Evolutionary conservation across 2,888 invertebrate species (phyloP), one percentile per base, ranked within the genome.

Genomic region (Fabriciana adippe): DNA sequence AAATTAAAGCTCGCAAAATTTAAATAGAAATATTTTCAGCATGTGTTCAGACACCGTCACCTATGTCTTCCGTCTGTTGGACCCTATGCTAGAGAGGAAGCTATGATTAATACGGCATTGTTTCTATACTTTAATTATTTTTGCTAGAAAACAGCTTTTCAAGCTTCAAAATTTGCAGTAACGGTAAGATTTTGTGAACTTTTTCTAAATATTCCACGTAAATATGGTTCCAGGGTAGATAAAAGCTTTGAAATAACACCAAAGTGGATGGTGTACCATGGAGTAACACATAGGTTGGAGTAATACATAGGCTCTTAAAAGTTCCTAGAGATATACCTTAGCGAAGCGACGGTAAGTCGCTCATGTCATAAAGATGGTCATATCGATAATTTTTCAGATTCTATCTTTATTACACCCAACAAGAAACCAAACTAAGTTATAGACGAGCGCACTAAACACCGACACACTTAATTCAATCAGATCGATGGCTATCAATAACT

Each of bases 381-480:
- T 35, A 35, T 35, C 8, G 8, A 35, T 8, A 35, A 35, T 35
- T 41, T 41, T 11, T 41, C 35, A 41, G 35, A 11, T 26, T 4
- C 4, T 4, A 41, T 41, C 11, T 11, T 8, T 41, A 41, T 41
- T 41, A 3, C 35, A 2, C 35, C 35, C 8, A 11, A 41, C 11
- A 41, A 41, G 11, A 48, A 48, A 18, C 47, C 14, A 21, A 47
- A 16, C 11, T 15, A 26, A 62, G 15, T 54, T 14, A 67, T 51
- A 67, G 69, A 69, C 51, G 75, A 76, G 74, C 68, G 70, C 79
- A 81, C 87, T 88, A 88, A 88, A 85, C 83, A 84, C 79, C 74
- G 73, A 73, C 74, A 78, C 83, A 84, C 84, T 86, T 87, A 90
- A 90, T 90, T 91, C 88, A 90, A 91, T 91, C 82, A 84, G 79